Evolutionary conservation across 2,113 vertebrate genomes (phyloP).

Genomic region (Erythrolamprus reginae): DNA sequence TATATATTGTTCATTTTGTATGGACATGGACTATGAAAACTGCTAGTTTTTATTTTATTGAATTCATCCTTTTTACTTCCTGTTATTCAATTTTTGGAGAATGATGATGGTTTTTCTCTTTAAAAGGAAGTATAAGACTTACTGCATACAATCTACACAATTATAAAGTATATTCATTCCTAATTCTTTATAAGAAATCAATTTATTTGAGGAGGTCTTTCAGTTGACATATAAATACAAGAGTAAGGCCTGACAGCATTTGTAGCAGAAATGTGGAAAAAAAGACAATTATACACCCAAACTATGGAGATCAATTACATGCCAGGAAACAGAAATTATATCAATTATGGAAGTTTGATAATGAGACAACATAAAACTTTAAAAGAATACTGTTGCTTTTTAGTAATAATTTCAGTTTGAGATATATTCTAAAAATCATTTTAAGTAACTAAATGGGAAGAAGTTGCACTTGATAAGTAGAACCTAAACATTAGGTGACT

Average conservation of each 20-base stretch:
- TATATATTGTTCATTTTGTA: background rate
- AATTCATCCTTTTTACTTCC: background rate
- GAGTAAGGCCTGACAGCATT: background rate
- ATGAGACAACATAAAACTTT: background rate
- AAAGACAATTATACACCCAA: background rate
- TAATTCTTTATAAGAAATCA: background rate
- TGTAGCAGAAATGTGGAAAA: background rate
- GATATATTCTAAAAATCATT: background rate
- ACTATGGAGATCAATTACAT: background rate
- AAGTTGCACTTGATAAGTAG: background rate
- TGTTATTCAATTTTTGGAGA: background rate
- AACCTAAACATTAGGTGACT: background rate
- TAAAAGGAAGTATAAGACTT: background rate
- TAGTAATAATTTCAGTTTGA: background rate
- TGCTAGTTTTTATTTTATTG: background rate
- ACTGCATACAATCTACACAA: background rate
- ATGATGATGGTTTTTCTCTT: background rate
- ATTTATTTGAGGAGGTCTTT: background rate
- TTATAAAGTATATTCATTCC: background rate
- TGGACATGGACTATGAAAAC: background rate
- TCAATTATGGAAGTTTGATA: background rate
- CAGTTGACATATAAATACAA: background rate
- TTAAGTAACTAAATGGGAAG: background rate
- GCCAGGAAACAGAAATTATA: background rate
- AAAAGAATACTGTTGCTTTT: background rate